Evolutionary conservation across 2,888 invertebrate species (phyloP).

Genomic region (Itoplectis maculator): DNA sequence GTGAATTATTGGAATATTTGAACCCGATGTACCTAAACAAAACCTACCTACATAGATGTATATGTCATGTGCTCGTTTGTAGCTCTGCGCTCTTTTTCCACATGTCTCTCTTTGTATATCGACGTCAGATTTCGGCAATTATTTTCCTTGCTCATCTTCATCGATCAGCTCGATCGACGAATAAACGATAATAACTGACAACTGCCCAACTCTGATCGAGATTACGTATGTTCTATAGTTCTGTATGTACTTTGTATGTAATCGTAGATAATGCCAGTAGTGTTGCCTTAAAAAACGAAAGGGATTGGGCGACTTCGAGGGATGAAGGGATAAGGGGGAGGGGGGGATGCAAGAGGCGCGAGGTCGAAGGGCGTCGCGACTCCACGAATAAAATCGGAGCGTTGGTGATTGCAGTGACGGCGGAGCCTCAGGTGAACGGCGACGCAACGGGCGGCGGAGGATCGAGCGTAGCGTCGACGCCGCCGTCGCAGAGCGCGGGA

Average conservation of each 20-base stretch:
- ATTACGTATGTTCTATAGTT: conserved; percentile 8
- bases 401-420: conserved; percentile 81
- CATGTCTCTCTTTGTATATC: conserved; percentile 35
- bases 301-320: no score
- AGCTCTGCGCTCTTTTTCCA: conserved; percentile 60
- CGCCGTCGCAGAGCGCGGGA: conserved; percentile 86
- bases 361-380: conserved; percentile 53
- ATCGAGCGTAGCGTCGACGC: conserved; percentile 77
- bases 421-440: conserved; percentile 82
- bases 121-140: background rate
- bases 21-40: no score
- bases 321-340: no score
- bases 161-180: background rate
- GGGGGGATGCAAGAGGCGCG: no score
- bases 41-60: conserved; percentile 59
- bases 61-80: conserved; percentile 57
- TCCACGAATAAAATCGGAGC: conserved; percentile 75
- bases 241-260: conserved; percentile 24
- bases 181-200: background rate
- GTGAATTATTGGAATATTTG: background rate
- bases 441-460: conserved; percentile 79
- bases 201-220: conserved; percentile 3
- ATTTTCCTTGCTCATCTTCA: background rate
- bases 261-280: conserved; percentile 34
- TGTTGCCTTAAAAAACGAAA: background rate